Evolutionary conservation across 2,888 invertebrate genomes (phyloP), one percentile per base, ranked within the genome.

Genomic region (Drosophila flavopinicola): DNA sequence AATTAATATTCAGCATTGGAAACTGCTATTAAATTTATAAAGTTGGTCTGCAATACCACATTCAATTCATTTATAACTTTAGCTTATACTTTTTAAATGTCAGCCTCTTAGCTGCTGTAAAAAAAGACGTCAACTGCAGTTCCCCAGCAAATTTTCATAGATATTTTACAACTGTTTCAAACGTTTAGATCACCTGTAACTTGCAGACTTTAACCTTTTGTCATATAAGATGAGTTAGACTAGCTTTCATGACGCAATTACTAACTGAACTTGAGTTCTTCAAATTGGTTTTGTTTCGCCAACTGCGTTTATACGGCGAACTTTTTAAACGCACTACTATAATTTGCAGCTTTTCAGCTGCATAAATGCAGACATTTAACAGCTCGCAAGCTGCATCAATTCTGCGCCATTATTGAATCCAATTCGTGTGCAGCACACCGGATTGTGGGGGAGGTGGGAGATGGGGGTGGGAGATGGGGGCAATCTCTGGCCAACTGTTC

Each of bases 401-500:
- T 63, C n/a, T 13, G 17, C 45, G 45, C 63, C 35, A 63, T 73
- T 63, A 68, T 63, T 63, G 57, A 58, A 58, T 68, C 35, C 58
- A 58, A 51, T 74, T 66, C 10, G 9, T 13, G 7, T 17, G 11
- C 5, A 23, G 9, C n/a, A n/a, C n/a, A n/a, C n/a, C n/a, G n/a
- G n/a, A n/a, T n/a, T n/a, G 15, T 27, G 13, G 27, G 6, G n/a
- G 20, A 3, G 20, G 4, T 2, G 20, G 20, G 20, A 20, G 6
- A 9, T 13, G 24, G 33, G 3, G 33, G 15, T 13, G 1, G 35
- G 23, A 37, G 13, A 35, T 24, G 6, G 20, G 20, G 20, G 2
- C 20, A 20, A 20, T 11, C 15, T 23, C 25, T n/a, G 32, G 48
- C 25, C 73, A 69, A 79, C 83, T 66, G 61, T 74, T 79, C 71